phyloP scores from a whole-genome alignment of 2,797 vertebrate genomes.

The Craterocephalus amniculus region DNA sequence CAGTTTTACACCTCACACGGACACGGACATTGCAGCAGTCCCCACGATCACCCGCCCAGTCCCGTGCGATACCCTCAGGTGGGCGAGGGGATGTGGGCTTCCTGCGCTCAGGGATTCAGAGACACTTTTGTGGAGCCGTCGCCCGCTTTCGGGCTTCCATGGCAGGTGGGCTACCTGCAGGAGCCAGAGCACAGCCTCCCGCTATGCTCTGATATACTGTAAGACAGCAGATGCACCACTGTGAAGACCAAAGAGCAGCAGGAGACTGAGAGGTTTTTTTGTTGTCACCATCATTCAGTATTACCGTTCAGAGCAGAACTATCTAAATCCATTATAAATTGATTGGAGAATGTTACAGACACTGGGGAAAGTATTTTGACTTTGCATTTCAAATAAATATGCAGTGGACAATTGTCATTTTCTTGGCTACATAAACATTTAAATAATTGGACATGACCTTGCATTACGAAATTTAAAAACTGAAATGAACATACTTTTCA shows the following conservation, averaged over 20 bases:
- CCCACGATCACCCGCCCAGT: slow-evolving; percentile 64
- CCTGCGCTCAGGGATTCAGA: slow-evolving; percentile 77
- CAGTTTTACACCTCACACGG: slow-evolving; percentile 69
- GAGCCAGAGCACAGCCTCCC: slow-evolving; percentile 79
- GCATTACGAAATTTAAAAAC: slow-evolving; percentile 13
- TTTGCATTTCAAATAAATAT: slow-evolving; percentile 23
- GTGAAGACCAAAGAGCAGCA: slow-evolving; percentile 23
- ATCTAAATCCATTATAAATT: slow-evolving; percentile 3
- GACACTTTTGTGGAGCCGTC: slow-evolving; percentile 74
- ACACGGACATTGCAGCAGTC: slow-evolving; percentile 75
- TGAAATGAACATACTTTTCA: slow-evolving; percentile 3
- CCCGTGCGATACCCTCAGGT: slow-evolving; percentile 67
- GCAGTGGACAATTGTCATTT: slow-evolving; percentile 5
- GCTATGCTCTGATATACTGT: slow-evolving; percentile 68
- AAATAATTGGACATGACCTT: background rate
- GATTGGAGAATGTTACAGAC: slow-evolving; percentile 56
- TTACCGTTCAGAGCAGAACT: slow-evolving; percentile 20
- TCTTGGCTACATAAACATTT: background rate
- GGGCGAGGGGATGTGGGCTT: slow-evolving; percentile 71
- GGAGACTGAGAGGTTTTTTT: slow-evolving; percentile 13
- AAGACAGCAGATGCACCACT: slow-evolving; percentile 12
- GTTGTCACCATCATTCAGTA: slow-evolving; percentile 42
- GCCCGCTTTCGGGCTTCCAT: slow-evolving; percentile 71
- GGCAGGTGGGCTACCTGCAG: slow-evolving; percentile 85
- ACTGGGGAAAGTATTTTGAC: slow-evolving; percentile 8